Conservation (phyloP, 2,113 vertebrate species). For the Leptobrachium ailaonicum region DNA sequence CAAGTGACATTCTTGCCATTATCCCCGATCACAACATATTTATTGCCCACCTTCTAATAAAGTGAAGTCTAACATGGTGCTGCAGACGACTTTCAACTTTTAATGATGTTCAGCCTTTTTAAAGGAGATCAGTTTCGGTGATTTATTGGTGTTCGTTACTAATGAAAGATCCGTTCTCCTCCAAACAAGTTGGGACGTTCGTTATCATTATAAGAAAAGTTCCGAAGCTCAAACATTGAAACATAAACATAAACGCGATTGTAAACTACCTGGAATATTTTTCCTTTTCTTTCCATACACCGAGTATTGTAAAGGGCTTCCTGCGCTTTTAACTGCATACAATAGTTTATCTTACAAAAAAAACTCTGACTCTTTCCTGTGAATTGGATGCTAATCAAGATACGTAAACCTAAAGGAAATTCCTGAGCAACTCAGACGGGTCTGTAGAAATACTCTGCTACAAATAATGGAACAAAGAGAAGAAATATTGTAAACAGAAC, state of each 20-base stretch:
- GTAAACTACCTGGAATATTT: not conserved
- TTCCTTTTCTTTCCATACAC: constrained; percentile 12
- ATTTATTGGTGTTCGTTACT: too few relatives aligned
- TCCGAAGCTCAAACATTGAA: too few relatives aligned
- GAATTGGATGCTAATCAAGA: constrained; percentile 31
- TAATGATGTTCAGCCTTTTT: too few relatives aligned
- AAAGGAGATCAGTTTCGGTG: too few relatives aligned
- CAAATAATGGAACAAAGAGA: not conserved
- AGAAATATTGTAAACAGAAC: not conserved
- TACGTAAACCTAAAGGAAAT: constrained; percentile 35
- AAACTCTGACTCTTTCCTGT: constrained; percentile 30
- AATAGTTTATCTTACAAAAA: constrained; percentile 47
- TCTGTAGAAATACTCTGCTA: not conserved
- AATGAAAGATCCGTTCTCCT: too few relatives aligned
- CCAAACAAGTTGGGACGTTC: too few relatives aligned
- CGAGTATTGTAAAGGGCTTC: constrained; percentile 45
- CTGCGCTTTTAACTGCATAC: constrained; percentile 46
- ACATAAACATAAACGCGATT: not conserved
- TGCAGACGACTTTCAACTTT: too few relatives aligned
- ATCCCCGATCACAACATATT: too few relatives aligned
- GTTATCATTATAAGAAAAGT: too few relatives aligned
- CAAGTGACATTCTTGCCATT: too few relatives aligned
- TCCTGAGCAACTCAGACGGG: not conserved
- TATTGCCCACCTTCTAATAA: too few relatives aligned
- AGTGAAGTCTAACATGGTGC: too few relatives aligned